Conservation (phyloP, 2,888 invertebrate genomes). For the Leucophenga maculata region DNA sequence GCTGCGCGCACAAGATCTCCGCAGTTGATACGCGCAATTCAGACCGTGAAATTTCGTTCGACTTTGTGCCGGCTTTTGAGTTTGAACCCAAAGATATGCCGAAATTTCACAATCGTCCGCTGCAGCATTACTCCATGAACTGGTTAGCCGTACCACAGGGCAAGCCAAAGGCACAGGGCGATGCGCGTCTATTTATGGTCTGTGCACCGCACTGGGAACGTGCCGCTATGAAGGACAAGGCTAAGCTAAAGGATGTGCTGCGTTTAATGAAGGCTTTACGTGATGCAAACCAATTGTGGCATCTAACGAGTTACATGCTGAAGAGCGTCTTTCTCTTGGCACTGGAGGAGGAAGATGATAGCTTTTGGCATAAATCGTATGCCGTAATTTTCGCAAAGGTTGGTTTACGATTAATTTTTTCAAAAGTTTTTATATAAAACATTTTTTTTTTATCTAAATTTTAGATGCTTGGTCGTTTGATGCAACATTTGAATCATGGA, state of each 20-base stretch:
- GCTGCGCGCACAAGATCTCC: slow-evolving; percentile 56
- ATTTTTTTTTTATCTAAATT: background rate
- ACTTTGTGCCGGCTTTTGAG: slow-evolving; percentile 59
- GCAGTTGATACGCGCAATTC: slow-evolving; percentile 36
- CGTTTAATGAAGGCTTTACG: slow-evolving; percentile 56
- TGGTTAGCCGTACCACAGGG: slow-evolving; percentile 58
- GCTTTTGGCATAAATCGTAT: background rate
- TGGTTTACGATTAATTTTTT: background rate
- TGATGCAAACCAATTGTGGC: slow-evolving; percentile 41
- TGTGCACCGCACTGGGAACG: slow-evolving; percentile 55
- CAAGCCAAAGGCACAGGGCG: slow-evolving; percentile 5
- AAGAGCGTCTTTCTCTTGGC: slow-evolving; percentile 50
- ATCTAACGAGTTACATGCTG: slow-evolving; percentile 54
- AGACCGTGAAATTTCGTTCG: slow-evolving; percentile 47
- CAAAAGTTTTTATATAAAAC: background rate
- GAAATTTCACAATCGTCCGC: background rate
- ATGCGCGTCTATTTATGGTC: slow-evolving; percentile 43
- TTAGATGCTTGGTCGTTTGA: background rate
- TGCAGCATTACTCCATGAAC: background rate
- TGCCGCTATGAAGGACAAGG: slow-evolving; percentile 36
- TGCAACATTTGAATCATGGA: background rate
- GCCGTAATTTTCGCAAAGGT: background rate
- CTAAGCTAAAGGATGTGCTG: slow-evolving; percentile 54
- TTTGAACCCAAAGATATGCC: slow-evolving; percentile 45
- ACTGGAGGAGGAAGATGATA: background rate